phyloP scores from a whole-genome alignment of 2,888 invertebrate species.

The Sicus ferrugineus region DNA sequence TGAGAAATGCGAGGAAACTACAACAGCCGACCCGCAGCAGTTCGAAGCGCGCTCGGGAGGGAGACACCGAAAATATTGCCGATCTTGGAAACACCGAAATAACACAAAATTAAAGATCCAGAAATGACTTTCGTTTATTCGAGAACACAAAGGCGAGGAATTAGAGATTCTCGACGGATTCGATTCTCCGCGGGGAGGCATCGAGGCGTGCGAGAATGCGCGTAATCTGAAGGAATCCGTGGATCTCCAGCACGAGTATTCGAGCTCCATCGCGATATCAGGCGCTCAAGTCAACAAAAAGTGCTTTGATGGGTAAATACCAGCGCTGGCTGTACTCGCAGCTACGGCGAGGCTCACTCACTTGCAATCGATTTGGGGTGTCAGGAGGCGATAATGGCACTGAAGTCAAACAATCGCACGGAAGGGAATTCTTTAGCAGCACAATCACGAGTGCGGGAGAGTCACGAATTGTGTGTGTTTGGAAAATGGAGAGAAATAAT shows the following conservation, averaged over 20 bases:
- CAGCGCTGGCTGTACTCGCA: conserved; percentile 13
- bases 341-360: not conserved
- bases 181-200: conserved; percentile 13
- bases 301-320: conserved; percentile 21
- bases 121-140: conserved; percentile 57
- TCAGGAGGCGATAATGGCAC: conserved; percentile 8
- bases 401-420: conserved; percentile 16
- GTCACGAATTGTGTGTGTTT: not conserved
- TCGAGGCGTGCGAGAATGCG: conserved; percentile 50
- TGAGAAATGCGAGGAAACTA: conserved; percentile 19
- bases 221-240: conserved; percentile 26
- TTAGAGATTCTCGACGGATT: conserved; percentile 9
- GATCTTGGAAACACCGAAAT: conserved; percentile 21
- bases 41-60: not conserved
- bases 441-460: not conserved
- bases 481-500: too few relatives aligned
- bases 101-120: conserved; percentile 52
- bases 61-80: conserved; percentile 1
- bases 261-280: not conserved
- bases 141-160: conserved; percentile 31
- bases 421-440: not conserved
- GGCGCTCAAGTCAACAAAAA: not conserved
- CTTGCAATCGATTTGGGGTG: not conserved
- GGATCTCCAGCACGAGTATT: not conserved
- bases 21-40: not conserved